phyloP scores from a whole-genome alignment of 2,888 invertebrate species.

The Pristionchus exspectatus region DNA sequence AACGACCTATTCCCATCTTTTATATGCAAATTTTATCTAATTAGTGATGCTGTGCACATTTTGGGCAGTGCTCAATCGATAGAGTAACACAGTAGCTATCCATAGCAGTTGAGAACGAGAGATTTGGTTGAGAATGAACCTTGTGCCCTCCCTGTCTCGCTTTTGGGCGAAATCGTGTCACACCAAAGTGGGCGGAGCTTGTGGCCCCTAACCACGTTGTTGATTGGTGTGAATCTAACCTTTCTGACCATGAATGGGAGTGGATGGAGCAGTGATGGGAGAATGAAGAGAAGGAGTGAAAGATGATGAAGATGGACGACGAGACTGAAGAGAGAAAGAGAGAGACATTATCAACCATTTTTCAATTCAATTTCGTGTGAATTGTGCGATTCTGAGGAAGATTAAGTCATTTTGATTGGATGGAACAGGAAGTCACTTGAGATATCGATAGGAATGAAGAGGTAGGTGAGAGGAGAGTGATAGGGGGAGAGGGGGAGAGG shows the following conservation, averaged over 20 bases:
- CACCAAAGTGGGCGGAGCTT: too few species aligned
- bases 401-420: neutral
- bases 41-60: too few species aligned
- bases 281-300: constrained; percentile 36
- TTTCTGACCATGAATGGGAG: constrained; percentile 2
- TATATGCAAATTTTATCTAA: too few species aligned
- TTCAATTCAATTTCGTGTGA: neutral
- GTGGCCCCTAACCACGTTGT: too few species aligned
- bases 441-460: constrained; percentile 20
- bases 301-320: constrained; percentile 15
- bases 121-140: too few species aligned
- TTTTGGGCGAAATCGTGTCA: too few species aligned
- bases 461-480: constrained; percentile 1
- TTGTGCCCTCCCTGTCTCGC: too few species aligned
- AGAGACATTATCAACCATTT: neutral
- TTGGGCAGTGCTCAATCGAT: too few species aligned
- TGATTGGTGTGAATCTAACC: neutral
- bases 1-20: too few species aligned
- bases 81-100: too few species aligned
- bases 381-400: neutral
- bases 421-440: constrained; percentile 28
- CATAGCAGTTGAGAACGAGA: too few species aligned
- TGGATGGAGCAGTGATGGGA: constrained; percentile 18
- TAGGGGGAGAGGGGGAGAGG: neutral
- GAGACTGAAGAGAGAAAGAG: constrained; percentile 19